phyloP scores from a whole-genome alignment of 2,888 invertebrate species.

The Eupithecia exiguata region DNA sequence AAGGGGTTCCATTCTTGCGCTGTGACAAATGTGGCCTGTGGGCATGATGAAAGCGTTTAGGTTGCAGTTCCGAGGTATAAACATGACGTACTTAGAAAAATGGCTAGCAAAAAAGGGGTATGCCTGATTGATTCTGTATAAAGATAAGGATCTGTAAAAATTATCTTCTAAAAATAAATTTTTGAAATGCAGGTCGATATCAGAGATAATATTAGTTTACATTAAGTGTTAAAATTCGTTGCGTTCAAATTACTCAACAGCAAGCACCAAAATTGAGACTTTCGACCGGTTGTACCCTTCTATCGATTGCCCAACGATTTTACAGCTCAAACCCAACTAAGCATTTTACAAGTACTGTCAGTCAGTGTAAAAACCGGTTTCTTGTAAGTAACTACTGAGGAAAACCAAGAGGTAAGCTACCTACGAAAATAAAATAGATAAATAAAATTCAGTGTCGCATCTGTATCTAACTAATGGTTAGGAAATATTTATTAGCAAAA shows the following conservation, averaged over 20 bases:
- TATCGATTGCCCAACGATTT: conserved; percentile 41
- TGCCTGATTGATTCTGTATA: background rate
- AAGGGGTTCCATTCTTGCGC: background rate
- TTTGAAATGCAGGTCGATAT: conserved; percentile 4
- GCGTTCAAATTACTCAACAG: conserved; percentile 29
- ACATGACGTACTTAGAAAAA: background rate
- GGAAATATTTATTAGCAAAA: background rate
- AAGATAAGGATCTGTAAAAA: background rate
- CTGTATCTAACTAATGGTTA: background rate
- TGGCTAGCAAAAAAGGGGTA: background rate
- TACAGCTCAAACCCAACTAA: conserved; percentile 30
- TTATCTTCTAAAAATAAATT: background rate
- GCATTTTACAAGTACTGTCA: conserved; percentile 35
- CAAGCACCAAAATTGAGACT: conserved; percentile 19
- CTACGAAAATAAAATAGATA: conserved; percentile 18
- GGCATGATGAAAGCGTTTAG: background rate
- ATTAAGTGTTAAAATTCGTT: conserved; percentile 24
- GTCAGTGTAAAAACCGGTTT: conserved; percentile 40
- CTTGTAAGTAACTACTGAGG: conserved; percentile 27
- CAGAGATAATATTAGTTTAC: conserved; percentile 28
- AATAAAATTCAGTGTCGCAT: background rate
- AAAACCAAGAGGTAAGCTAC: conserved; percentile 19
- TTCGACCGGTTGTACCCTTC: conserved; percentile 35
- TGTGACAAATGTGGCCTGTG: background rate
- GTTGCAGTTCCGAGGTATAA: background rate